phyloP scores from a whole-genome alignment of 30 jellyfish, hydroid and myxozoan species.

The Phacellophora camtschatica region DNA sequence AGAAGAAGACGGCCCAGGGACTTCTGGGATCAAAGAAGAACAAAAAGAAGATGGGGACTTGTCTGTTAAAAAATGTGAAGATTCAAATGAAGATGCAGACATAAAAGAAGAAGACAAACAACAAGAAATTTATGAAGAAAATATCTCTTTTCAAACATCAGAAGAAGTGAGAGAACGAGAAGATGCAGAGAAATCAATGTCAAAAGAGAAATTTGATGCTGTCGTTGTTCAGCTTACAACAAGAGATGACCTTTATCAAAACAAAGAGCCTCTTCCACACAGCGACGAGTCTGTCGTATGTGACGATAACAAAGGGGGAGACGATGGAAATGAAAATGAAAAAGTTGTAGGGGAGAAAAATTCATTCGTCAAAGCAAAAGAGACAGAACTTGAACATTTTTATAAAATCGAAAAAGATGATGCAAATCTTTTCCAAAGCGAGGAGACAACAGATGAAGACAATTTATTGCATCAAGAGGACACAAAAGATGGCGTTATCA shows the following conservation, averaged over 20 bases:
- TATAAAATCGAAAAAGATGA: not conserved
- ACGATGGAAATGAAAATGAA: not conserved
- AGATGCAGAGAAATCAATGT: slow-evolving; percentile 34
- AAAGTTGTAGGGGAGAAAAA: not conserved
- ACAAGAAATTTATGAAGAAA: not conserved
- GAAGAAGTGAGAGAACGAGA: not conserved
- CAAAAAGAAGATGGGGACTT: not conserved
- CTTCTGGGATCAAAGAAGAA: not conserved
- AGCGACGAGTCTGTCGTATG: too few relatives aligned
- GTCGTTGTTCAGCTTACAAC: slow-evolving; percentile 37
- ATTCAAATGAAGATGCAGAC: not conserved
- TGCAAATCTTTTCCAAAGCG: not conserved
- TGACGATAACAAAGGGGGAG: not conserved
- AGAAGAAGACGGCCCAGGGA: not conserved
- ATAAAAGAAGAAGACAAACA: not conserved
- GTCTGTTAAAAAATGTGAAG: not conserved
- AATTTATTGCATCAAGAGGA: not conserved
- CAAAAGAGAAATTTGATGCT: slow-evolving; percentile 50
- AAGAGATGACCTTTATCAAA: not conserved
- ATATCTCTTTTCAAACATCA: not conserved
- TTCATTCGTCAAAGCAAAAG: not conserved
- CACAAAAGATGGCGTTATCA: not conserved
- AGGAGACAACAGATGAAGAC: not conserved
- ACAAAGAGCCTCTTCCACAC: not conserved
- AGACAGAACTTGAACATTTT: not conserved